Evolutionary conservation across 2,113 vertebrate genomes (phyloP), one percentile per base, ranked within the genome.

Genomic region (Vanacampus margaritifer): DNA sequence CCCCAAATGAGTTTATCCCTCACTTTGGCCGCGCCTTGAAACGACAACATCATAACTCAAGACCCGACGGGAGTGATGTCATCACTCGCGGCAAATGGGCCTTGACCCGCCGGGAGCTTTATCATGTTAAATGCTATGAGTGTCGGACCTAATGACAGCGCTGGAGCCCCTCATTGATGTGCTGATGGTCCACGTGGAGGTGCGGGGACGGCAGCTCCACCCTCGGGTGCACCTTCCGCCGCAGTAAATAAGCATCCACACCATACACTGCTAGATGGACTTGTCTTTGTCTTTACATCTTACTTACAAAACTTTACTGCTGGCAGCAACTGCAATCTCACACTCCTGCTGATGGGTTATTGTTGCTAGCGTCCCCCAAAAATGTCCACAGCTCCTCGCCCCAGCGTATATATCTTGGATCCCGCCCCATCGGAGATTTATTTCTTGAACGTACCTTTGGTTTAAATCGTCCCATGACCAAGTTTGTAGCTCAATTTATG

Each of bases 11-110:
- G 76, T 82, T 76, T 73, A 64, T 83, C 63, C 60, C 64, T 79
- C 65, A 63, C 63, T 78, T 19, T 56, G 43, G 64, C 72, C 63
- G 63, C 24, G 10, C 69, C 72, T 72, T 5, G 7, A 74, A 65
- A 74, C 71, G 59, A 60, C 19, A 4, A 24, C 83, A 23, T 67
- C 69, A 64, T 82, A 79, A 76, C 65, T 77, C 75, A 70, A 60
- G 26, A 68, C 79, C 66, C 48, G 67, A 70, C 69, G 64, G 68
- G 35, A 71, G 73, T 74, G 78, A 84, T 80, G 76, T 83, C 85
- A 85, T 86, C 73, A n/a, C 56, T 82, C 62, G 58, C 24, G 63
- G 72, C 66, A 83, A 86, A 87, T 85, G 74, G 71, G 53, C 78
- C 72, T 64, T 59, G 82, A 80, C 75, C 62, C 69, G 36, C 56